These are phyloP conservation scores for Argynnis bischoffii DNA, from an alignment of 2,888 invertebrate genomes.

Conservation along the genomic window DNA sequence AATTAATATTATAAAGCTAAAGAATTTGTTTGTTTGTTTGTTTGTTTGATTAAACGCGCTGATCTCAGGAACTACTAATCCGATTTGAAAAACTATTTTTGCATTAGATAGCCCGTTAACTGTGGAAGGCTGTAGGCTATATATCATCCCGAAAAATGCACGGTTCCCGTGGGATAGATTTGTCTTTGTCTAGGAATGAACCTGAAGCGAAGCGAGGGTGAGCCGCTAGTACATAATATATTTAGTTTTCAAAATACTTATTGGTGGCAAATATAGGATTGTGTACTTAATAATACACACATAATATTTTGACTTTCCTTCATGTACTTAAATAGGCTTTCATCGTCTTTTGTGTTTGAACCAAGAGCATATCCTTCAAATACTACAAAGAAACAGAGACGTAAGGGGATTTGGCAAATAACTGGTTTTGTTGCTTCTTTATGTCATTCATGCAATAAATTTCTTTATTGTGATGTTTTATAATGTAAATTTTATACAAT, in stretches of 20 bases:
- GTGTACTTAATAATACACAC: constrained; percentile 4
- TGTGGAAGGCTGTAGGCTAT: too few species aligned
- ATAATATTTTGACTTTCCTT: constrained; percentile 15
- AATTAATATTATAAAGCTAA: too few species aligned
- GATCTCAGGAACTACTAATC: too few species aligned
- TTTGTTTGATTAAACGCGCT: too few species aligned
- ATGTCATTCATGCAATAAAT: not conserved
- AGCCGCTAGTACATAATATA: not conserved
- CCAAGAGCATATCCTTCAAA: constrained; percentile 9
- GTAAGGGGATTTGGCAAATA: constrained; percentile 3
- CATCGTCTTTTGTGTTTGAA: constrained; percentile 1
- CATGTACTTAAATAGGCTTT: constrained; percentile 22
- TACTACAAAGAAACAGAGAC: constrained; percentile 2
- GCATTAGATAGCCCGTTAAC: too few species aligned
- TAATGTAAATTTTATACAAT: too few species aligned
- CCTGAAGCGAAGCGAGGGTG: too few species aligned
- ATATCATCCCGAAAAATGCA: too few species aligned
- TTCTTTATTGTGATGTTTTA: not conserved
- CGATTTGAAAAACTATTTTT: too few species aligned
- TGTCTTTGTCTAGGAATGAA: too few species aligned
- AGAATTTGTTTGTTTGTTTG: too few species aligned
- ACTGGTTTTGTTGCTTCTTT: not conserved
- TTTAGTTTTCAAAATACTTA: constrained; percentile 14
- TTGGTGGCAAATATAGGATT: constrained; percentile 10
- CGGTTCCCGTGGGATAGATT: too few species aligned